These are phyloP conservation scores for Stenodema calcarata DNA, from an alignment of 2,888 invertebrate species.

Conservation along the genomic window DNA sequence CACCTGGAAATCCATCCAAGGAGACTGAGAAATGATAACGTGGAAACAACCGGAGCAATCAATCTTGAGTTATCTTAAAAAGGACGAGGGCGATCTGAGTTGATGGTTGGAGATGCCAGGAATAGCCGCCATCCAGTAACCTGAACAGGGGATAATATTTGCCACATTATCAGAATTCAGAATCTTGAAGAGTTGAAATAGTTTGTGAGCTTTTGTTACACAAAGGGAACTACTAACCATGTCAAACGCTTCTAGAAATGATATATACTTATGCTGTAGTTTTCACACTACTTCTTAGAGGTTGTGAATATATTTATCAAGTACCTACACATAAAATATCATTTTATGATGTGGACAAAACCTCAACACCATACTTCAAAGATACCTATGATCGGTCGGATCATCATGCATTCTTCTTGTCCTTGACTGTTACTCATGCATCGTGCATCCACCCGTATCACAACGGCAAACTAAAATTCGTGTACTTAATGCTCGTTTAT, in stretches of 20 bases:
- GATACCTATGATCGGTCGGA: no score
- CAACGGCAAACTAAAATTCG: no score
- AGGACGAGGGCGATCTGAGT: background rate
- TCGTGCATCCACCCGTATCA: no score
- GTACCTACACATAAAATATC: no score
- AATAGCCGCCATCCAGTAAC: background rate
- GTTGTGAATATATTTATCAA: no score
- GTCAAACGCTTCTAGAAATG: no score
- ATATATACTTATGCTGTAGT: background rate
- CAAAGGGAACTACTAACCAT: background rate
- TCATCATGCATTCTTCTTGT: no score
- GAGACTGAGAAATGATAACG: constrained; percentile 9
- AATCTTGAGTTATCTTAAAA: background rate
- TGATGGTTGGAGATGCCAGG: background rate
- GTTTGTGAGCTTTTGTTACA: background rate
- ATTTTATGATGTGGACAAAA: no score
- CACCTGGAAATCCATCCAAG: constrained; percentile 24
- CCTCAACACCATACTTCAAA: no score
- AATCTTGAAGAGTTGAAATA: background rate
- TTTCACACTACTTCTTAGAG: no score
- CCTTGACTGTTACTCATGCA: no score
- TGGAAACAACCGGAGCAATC: background rate
- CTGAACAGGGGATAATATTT: background rate
- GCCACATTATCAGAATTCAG: background rate
- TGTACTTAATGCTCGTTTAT: no score